Evolutionary conservation across 2,888 invertebrate genomes (phyloP).

Genomic region (Deroplatys truncata): DNA sequence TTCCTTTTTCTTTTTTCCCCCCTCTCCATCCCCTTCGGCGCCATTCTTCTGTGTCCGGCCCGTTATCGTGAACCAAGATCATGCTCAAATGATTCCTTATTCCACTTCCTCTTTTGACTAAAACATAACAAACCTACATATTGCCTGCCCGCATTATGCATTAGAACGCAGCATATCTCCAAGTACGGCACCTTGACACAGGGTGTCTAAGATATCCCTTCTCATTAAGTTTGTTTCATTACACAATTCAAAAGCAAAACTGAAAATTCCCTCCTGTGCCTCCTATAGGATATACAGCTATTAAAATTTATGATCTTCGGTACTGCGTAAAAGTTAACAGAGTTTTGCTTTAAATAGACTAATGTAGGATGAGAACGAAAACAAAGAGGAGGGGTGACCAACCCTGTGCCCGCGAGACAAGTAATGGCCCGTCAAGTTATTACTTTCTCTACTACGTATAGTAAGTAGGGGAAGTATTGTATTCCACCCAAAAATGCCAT

Average conservation of each 20-base stretch:
- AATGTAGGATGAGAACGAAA: background rate
- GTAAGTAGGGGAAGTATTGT: no score
- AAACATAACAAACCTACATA: slow-evolving; percentile 5
- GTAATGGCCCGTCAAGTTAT: no score
- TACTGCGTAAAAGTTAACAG: no score
- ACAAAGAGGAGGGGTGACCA: no score
- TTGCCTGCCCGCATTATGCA: background rate
- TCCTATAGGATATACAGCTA: no score
- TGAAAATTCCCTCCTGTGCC: no score
- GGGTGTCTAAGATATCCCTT: background rate
- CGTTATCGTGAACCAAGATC: background rate
- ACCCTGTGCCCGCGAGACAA: no score
- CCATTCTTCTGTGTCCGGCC: background rate
- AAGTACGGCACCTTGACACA: background rate
- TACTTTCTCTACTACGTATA: no score
- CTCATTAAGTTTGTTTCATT: background rate
- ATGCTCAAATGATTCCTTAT: background rate
- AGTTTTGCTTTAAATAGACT: background rate
- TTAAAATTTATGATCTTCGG: no score
- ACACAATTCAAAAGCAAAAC: no score
- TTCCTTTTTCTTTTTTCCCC: background rate
- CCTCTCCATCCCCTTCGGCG: background rate
- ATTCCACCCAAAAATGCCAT: no score
- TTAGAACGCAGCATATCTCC: background rate
- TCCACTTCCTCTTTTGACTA: slow-evolving; percentile 2